Conservation (phyloP, 1,140 invertebrate genomes). For the Apis mellifera region Amel_HAv3.1 CM009945.2:6999501-7000000, state of each 20-base stretch:
- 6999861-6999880: not conserved
- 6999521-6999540: not conserved
- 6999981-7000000: not conserved
- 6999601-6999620: slow-evolving; percentile 42
- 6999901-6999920: slow-evolving; percentile 4
- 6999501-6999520: not conserved
- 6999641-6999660: slow-evolving; percentile 58
- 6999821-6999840: not conserved
- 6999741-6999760: slow-evolving; percentile 26
- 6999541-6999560: not conserved
- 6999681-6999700: slow-evolving; percentile 66
- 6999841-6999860: slow-evolving; percentile 19
- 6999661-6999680: slow-evolving; percentile 67
- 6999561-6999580: not conserved
- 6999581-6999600: slow-evolving; percentile 1
- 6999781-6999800: slow-evolving; percentile 57
- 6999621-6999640: slow-evolving; percentile 16
- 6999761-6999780: slow-evolving; percentile 60
- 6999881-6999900: slow-evolving; percentile 12
- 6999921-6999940: no score
- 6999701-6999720: slow-evolving; percentile 64
- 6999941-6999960: not conserved
- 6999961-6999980: not conserved
- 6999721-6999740: slow-evolving; percentile 37
- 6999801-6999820: slow-evolving; percentile 9